Evolutionary conservation across 2,797 vertebrate genomes (phyloP).

Genomic region (Leptoclinus maculatus): DNA sequence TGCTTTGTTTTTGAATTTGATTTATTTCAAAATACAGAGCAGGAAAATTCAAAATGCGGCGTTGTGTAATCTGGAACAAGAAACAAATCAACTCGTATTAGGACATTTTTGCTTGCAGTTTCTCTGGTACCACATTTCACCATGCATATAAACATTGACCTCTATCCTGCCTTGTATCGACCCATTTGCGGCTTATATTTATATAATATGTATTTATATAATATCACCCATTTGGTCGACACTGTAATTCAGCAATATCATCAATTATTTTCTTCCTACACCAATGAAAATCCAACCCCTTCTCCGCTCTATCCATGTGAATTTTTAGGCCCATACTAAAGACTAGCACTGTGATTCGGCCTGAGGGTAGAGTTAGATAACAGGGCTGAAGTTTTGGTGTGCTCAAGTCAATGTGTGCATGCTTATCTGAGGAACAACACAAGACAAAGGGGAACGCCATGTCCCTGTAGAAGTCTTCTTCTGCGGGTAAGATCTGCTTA

Average conservation of each 20-base stretch:
- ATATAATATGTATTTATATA: slow-evolving; percentile 32
- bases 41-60: slow-evolving; percentile 21
- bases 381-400: slow-evolving; percentile 56
- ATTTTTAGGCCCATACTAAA: slow-evolving; percentile 33
- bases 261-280: background rate
- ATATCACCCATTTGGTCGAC: slow-evolving; percentile 25
- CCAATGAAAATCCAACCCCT: background rate
- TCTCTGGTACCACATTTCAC: slow-evolving; percentile 25
- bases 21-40: slow-evolving; percentile 6
- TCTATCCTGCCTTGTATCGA: slow-evolving; percentile 37
- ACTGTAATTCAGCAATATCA: slow-evolving; percentile 27
- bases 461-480: slow-evolving; percentile 24
- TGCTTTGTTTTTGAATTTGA: slow-evolving; percentile 21
- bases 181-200: slow-evolving; percentile 47
- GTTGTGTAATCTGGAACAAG: background rate
- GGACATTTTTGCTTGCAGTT: slow-evolving; percentile 15
- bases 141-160: slow-evolving; percentile 25
- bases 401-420: slow-evolving; percentile 39
- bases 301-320: slow-evolving; percentile 12
- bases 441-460: slow-evolving; percentile 33
- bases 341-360: slow-evolving; percentile 52
- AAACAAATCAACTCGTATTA: slow-evolving; percentile 23
- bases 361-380: slow-evolving; percentile 69
- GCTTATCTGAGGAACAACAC: slow-evolving; percentile 33
- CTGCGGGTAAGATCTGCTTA: slow-evolving; percentile 28